A percentile compares a stretch with the other conserved stretches of the same genome.
Evolutionary conservation across 2,113 vertebrate genomes (phyloP).

Genomic region (Tragelaphus scriptus): DNA sequence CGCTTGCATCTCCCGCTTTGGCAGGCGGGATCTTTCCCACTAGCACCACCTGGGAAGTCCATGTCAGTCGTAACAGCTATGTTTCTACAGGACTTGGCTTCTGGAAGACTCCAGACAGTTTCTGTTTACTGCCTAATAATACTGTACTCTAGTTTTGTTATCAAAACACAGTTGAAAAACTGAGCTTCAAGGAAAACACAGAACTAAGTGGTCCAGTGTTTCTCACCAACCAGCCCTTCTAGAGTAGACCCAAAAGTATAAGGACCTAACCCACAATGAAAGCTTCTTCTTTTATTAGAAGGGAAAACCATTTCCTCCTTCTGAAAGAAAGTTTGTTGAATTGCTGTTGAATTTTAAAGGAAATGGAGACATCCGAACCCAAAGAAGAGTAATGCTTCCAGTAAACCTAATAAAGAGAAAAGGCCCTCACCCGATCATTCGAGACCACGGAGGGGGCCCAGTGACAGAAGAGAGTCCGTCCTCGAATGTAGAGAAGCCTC

Average conservation of each 20-base stretch:
- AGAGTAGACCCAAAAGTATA: neutral
- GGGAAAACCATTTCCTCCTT: slow-evolving; percentile 43
- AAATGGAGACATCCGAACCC: neutral
- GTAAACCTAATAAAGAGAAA: neutral
- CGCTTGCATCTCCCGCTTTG: neutral
- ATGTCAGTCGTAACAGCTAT: neutral
- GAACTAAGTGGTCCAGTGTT: neutral
- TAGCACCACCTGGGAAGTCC: neutral
- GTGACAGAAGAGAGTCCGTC: neutral
- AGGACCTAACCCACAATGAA: neutral
- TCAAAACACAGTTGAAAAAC: neutral
- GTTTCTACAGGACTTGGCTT: neutral
- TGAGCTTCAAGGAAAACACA: neutral
- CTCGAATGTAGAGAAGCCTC: neutral
- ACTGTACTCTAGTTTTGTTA: neutral
- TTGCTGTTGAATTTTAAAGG: slow-evolving; percentile 41
- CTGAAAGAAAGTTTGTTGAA: neutral
- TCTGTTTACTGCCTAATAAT: neutral
- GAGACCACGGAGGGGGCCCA: neutral
- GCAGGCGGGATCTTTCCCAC: neutral
- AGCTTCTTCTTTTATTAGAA: slow-evolving; percentile 5
- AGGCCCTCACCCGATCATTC: neutral
- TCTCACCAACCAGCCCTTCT: neutral
- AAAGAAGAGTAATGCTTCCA: neutral
- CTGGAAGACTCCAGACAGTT: neutral